Conservation (phyloP, 2,113 vertebrate genomes). For the Vidua chalybeata region DNA sequence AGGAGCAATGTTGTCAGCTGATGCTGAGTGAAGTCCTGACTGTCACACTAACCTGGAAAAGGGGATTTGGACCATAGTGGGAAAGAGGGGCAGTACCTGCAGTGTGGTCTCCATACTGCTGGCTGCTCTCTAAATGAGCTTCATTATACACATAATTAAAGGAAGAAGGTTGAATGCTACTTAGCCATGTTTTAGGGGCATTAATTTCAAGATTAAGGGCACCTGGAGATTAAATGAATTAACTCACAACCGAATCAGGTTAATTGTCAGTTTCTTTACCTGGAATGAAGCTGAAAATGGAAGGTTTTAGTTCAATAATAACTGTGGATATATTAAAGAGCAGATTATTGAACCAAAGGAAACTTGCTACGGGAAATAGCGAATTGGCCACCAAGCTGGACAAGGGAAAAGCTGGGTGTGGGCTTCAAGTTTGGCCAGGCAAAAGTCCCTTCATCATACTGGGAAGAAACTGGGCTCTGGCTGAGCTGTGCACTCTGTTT, state of each 20-base stretch:
- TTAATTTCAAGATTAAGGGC: slow-evolving; percentile 35
- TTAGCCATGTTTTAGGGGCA: not conserved
- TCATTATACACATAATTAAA: slow-evolving; percentile 15
- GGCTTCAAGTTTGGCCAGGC: not conserved
- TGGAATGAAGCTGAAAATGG: not conserved
- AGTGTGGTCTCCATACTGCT: not conserved
- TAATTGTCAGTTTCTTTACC: slow-evolving; percentile 49
- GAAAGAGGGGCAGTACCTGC: not conserved
- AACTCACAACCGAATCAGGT: not conserved
- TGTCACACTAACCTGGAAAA: not conserved
- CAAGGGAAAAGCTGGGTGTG: not conserved
- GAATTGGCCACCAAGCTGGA: not conserved
- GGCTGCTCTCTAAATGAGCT: slow-evolving; percentile 22
- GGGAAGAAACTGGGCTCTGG: not conserved
- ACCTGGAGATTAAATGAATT: slow-evolving; percentile 50
- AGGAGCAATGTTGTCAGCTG: not conserved
- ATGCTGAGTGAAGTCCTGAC: not conserved
- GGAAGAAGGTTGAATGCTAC: not conserved
- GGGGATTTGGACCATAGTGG: not conserved
- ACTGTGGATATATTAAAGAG: not conserved
- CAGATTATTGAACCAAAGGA: not conserved
- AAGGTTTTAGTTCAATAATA: not conserved
- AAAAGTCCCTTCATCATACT: not conserved
- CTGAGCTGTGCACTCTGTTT: not conserved
- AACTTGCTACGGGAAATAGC: accelerated